Evolutionary conservation across 2,113 vertebrate species (phyloP).

Genomic region (Sula dactylatra): DNA sequence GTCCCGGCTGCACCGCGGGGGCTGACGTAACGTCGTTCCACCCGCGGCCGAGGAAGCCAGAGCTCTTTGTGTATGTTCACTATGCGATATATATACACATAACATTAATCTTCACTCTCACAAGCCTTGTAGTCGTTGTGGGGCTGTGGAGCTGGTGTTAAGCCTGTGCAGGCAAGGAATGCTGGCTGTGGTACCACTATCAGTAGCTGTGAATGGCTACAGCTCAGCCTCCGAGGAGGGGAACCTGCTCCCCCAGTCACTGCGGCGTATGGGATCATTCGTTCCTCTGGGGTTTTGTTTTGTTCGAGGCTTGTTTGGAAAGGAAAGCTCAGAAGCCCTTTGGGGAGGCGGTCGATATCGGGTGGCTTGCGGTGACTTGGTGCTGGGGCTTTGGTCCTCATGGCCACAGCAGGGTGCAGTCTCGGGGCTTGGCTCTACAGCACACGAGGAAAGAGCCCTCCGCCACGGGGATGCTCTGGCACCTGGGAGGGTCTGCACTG

Average conservation of each 20-base stretch:
- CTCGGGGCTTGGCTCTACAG: background rate
- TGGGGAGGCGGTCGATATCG: background rate
- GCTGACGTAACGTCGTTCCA: background rate
- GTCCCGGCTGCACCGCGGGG: background rate
- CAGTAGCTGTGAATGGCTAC: background rate
- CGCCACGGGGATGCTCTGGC: fast-evolving
- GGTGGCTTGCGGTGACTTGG: background rate
- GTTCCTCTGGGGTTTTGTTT: background rate
- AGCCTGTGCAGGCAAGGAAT: background rate
- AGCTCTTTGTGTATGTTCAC: background rate
- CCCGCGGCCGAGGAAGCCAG: background rate
- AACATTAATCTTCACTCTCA: background rate
- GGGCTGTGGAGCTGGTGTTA: background rate
- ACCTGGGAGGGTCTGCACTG: background rate
- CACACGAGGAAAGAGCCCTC: background rate
- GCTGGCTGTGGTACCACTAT: background rate
- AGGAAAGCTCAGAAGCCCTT: background rate
- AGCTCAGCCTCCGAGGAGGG: background rate
- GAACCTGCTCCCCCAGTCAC: fast-evolving
- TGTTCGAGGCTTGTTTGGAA: background rate
- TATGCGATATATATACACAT: background rate
- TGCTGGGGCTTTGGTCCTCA: fast-evolving
- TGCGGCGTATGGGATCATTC: fast-evolving
- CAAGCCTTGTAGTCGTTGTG: background rate
- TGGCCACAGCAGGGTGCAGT: background rate